phyloP scores from a whole-genome alignment of 1,140 invertebrate genomes.

The Dinoponera quadriceps region DNA sequence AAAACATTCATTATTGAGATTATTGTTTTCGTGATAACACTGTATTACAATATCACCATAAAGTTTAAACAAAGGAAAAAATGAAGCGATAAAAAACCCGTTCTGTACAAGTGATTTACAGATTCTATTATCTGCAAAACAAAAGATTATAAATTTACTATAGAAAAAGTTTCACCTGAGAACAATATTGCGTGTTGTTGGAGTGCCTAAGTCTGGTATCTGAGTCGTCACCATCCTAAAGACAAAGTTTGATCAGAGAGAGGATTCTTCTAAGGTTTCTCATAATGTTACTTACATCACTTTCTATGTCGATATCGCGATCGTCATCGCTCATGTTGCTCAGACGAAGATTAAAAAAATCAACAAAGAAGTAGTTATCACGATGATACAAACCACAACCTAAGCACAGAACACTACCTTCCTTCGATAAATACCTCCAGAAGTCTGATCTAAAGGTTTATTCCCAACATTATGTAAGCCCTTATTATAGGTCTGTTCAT shows the following conservation, averaged over 20 bases:
- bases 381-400: too few species aligned
- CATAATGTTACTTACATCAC: constrained; percentile 90
- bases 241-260: constrained; percentile 47
- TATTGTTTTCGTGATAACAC: too few species aligned
- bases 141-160: not conserved
- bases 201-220: constrained; percentile 87
- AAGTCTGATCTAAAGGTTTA: too few species aligned
- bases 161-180: constrained; percentile 84
- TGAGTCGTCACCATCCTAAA: constrained; percentile 89
- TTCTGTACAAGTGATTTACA: not conserved
- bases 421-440: too few species aligned
- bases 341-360: too few species aligned
- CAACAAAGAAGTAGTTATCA: too few species aligned
- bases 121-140: not conserved
- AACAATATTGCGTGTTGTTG: constrained; percentile 87
- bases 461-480: too few species aligned
- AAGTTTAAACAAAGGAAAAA: not conserved
- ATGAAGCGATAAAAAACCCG: not conserved
- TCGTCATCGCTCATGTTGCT: constrained; percentile 94
- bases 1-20: too few species aligned
- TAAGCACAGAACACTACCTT: too few species aligned
- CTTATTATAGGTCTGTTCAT: too few species aligned
- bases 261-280: not conserved
- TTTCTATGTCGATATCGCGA: constrained; percentile 96
- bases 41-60: not conserved